These are phyloP conservation scores for Brachypodius melanocephalos DNA, from an alignment of 2,113 vertebrate species.

Conservation along the genomic window DNA sequence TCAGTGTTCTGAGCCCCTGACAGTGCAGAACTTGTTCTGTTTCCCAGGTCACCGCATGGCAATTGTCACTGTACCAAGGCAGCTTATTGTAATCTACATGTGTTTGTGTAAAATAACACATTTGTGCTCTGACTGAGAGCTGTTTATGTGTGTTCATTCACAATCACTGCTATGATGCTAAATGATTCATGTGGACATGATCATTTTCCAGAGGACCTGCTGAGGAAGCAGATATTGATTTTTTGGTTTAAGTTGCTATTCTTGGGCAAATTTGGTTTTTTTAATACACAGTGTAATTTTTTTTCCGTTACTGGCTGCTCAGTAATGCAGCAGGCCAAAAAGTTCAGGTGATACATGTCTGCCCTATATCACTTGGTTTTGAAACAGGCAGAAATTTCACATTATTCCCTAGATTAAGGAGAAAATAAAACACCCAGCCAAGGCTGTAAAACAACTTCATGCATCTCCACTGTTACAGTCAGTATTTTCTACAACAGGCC, in stretches of 20 bases:
- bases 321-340: not conserved
- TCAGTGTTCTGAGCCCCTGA: not conserved
- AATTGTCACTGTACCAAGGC: not conserved
- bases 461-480: not conserved
- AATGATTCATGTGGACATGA: not conserved
- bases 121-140: not conserved
- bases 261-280: not conserved
- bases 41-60: not conserved
- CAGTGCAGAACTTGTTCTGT: not conserved
- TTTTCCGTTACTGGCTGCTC: not conserved
- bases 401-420: not conserved
- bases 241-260: not conserved
- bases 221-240: conserved; percentile 11
- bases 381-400: not conserved
- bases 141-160: not conserved
- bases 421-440: not conserved
- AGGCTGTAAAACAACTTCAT: not conserved
- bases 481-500: not conserved
- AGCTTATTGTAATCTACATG: not conserved
- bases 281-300: not conserved
- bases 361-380: not conserved
- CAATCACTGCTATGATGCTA: not conserved
- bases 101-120: not conserved
- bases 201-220: not conserved
- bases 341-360: not conserved